Evolutionary conservation across 2,888 invertebrate species (phyloP), one percentile per base, ranked within the genome.

Genomic region (Drosophila melanocephala): DNA sequence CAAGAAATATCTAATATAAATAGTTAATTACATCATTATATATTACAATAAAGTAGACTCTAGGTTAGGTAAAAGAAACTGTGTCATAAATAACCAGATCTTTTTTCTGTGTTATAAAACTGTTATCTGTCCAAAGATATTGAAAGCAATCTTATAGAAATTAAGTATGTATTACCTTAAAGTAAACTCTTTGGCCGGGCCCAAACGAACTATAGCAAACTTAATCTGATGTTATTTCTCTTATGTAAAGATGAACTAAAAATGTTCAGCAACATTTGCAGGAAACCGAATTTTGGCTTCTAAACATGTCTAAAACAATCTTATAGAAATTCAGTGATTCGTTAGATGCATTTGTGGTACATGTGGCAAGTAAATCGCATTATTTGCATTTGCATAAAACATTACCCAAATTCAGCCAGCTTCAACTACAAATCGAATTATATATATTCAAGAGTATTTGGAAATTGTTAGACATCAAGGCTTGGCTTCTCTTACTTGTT

Each of bases 401-500:
- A 47, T 47, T 47, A 26, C 16, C 7, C 47, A 26, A 47, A 26
- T 26, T 47, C 47, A 47, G 47, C 26, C 5, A 47, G 47, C 47
- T 47, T 47, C 26, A 47, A 47, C 47, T 47, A 26, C 5, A 47
- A 26, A 47, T 47, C 16, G 47, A 47, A 16, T 47, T 42, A 12
- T 42, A 42, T 44, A 26, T 47, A 16, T 26, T 9, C 39, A 42
- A 68, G 35, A 33, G 35, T 22, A 57, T 69, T 57, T 51, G 12
- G 14, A 57, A 22, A 42, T 57, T 30, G 30, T 14, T 28, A 9
- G 47, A 47, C 16, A 26, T 26, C 47, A 47, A 47, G 47, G 47
- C 28, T 37, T 30, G 26, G 37, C 44, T 56, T 55, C 22, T n/a
- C 4, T 37, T 30, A 7, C 47, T 50, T 37, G 19, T 68, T 69